A percentile compares a stretch with the other conserved stretches of the same genome.
These are phyloP conservation scores for Mus spretus DNA, from an alignment of 2,797 vertebrate genomes.

Conservation along the genomic window DNA sequence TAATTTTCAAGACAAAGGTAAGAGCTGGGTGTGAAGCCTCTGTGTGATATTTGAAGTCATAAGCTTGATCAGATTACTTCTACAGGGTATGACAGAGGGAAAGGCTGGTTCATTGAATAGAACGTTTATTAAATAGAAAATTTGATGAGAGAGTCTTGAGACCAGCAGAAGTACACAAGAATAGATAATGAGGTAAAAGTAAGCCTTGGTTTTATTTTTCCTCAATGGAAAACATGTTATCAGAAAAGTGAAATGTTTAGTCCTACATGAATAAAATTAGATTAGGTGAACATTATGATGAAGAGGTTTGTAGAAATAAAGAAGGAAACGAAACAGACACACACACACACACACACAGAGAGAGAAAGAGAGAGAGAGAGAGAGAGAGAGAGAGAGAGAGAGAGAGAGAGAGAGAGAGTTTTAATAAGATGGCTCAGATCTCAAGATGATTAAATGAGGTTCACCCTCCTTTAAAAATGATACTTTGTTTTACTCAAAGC, in stretches of 20 bases:
- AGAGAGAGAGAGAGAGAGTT: background rate
- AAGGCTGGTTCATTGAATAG: background rate
- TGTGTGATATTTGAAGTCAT: background rate
- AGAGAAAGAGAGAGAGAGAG: too few species aligned
- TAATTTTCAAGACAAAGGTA: background rate
- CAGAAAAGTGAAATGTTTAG: background rate
- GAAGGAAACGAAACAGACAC: too few species aligned
- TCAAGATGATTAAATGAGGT: background rate
- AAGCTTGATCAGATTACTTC: background rate
- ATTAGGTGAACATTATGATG: background rate
- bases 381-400: too few species aligned
- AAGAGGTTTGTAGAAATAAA: background rate
- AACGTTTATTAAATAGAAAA: background rate
- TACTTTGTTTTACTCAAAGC: background rate
- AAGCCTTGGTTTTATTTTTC: background rate
- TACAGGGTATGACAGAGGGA: too few species aligned
- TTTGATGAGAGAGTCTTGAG: too few species aligned
- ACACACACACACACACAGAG: too few species aligned
- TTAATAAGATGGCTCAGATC: background rate
- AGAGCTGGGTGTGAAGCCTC: too few species aligned
- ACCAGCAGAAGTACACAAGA: background rate
- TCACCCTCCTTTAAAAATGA: background rate
- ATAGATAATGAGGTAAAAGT: background rate
- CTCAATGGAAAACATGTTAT: background rate
- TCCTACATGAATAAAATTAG: too few species aligned